These are phyloP conservation scores for Grallaria varia DNA, from an alignment of 2,113 vertebrate species.

Conservation along the genomic window DNA sequence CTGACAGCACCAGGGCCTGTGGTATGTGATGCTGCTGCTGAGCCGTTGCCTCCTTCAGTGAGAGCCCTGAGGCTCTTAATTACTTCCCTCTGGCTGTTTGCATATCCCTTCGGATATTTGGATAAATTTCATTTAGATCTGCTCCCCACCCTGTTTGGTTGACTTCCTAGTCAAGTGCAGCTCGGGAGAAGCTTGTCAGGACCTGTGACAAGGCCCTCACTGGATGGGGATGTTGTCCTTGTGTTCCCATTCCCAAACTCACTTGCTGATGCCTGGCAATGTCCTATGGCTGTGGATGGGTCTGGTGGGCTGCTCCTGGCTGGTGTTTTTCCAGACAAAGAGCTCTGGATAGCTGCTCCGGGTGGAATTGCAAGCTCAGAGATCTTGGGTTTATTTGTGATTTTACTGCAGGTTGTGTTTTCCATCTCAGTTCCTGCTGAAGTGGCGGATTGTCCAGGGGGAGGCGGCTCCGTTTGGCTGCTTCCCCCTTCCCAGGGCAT, in stretches of 20 bases:
- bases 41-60: not conserved
- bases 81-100: not conserved
- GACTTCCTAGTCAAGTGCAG: not conserved
- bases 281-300: not conserved
- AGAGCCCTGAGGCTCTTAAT: not conserved
- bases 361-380: not conserved
- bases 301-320: not conserved
- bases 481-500: not conserved
- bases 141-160: not conserved
- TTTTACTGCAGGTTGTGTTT: not conserved
- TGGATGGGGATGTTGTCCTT: not conserved
- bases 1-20: not conserved
- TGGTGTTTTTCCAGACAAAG: not conserved
- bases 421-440: not conserved
- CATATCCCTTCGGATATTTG: not conserved
- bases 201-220: fast-evolving
- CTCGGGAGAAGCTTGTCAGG: not conserved
- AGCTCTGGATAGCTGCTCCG: not conserved
- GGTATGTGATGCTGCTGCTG: not conserved
- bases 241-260: not conserved
- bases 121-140: not conserved
- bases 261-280: fast-evolving
- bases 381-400: not conserved
- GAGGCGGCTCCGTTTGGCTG: not conserved
- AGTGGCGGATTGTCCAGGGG: not conserved